Percentiles rank a stretch among this genome's conserved stretches.
phyloP scores from a whole-genome alignment of 2,113 vertebrate genomes.

The Austrofundulus limnaeus region DNA sequence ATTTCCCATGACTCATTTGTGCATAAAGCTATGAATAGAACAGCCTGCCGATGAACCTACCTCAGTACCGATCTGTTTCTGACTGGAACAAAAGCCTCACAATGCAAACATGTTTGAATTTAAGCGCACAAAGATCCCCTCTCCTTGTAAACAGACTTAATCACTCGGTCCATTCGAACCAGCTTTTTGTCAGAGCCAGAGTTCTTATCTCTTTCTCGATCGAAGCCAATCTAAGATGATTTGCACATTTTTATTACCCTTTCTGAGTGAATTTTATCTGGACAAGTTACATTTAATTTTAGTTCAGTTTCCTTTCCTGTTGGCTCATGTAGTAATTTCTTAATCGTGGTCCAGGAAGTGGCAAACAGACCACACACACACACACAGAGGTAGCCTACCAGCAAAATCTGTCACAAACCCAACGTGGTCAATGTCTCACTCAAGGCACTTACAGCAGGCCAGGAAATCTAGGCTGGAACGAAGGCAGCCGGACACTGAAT shows the following conservation, averaged over 20 bases:
- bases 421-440: conserved; percentile 57
- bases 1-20: conserved; percentile 53
- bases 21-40: conserved; percentile 55
- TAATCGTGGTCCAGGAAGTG: conserved; percentile 1
- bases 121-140: conserved; percentile 34
- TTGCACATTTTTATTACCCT: background rate
- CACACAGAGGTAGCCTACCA: conserved; percentile 14
- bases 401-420: conserved; percentile 55
- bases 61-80: conserved; percentile 37
- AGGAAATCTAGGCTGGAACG: conserved; percentile 39
- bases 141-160: conserved; percentile 44
- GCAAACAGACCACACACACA: conserved; percentile 12
- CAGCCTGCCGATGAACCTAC: conserved; percentile 48
- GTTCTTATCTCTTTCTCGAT: conserved; percentile 37
- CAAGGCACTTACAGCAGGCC: conserved; percentile 25
- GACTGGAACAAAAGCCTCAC: conserved; percentile 36
- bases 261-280: background rate
- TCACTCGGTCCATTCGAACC: conserved; percentile 33
- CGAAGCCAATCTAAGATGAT: too few species aligned
- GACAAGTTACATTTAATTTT: background rate
- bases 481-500: conserved; percentile 32
- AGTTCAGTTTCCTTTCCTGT: background rate
- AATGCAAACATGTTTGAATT: conserved; percentile 45
- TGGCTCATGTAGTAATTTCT: background rate
- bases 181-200: conserved; percentile 31